Evolutionary conservation across 2,797 vertebrate genomes (phyloP), one percentile per base, ranked within the genome.

Genomic region (Sebastolobus altivelis): DNA sequence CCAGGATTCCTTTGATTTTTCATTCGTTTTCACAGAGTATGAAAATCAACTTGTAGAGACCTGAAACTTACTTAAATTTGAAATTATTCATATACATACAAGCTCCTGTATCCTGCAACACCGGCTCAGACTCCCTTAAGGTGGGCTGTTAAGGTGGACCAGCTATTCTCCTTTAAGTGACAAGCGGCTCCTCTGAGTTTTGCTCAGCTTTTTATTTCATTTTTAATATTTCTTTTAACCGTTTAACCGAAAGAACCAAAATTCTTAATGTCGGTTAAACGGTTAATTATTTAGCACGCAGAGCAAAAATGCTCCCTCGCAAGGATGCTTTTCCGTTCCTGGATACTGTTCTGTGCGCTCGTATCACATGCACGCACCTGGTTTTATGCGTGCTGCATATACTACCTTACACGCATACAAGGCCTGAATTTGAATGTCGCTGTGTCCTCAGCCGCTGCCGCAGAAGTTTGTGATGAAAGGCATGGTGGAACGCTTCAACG

Each of bases 381-480:
- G 25, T 38, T 35, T 11, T 22, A 10, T 60, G 33, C 37, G 5
- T 31, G 33, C 35, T 16, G 18, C 16, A 18, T 38, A 3, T 33
- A 4, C 62, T 35, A 8, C 27, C 5, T 43, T 14, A 4, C 16
- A 18, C 33, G 20, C 12, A 13, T 9, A 8, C 16, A 6, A 71
- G 11, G 0, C 37, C 20, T 76, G 33, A 38, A 11, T n/a, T 4
- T 29, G 12, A 9, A 5, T 69, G 5, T 37, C 5, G 13, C 4
- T 74, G 52, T 67, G 25, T 18, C 18, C 20, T 78, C 86, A 99
- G 98, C 98, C 99, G 0, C 94, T 99, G 71, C 99, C 98, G 3
- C 98, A 99, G 92, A 99, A 99, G 94, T 99, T 99, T 93, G 97
- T 99, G 83, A 96, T 99, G 94, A 99, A 96, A 87, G 97, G 98